These are phyloP conservation scores for Orientallactaga bullata DNA, from an alignment of 2,113 vertebrate genomes.

Conservation along the genomic window DNA sequence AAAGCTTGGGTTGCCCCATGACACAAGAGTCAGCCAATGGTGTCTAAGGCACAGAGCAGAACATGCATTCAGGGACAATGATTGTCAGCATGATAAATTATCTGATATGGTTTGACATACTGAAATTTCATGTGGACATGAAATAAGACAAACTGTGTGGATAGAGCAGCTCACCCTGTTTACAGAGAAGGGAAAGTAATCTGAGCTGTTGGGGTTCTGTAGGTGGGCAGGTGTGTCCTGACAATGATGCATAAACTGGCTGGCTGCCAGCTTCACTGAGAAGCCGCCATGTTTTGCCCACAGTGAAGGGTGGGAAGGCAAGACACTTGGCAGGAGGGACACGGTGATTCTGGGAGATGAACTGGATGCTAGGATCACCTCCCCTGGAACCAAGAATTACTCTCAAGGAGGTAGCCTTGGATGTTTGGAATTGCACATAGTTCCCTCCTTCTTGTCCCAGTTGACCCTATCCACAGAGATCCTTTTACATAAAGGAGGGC, in stretches of 20 bases:
- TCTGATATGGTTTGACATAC: neutral
- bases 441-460: neutral
- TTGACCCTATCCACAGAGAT: neutral
- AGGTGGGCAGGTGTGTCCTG: neutral
- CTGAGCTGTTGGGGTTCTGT: neutral
- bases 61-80: fast-evolving
- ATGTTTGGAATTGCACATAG: neutral
- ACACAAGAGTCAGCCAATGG: neutral
- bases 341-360: neutral
- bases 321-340: neutral
- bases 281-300: neutral
- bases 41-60: neutral
- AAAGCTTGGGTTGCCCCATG: neutral
- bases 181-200: neutral
- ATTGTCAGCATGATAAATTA: fast-evolving
- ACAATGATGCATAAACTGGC: neutral
- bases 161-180: neutral
- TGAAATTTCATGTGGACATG: neutral
- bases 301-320: fast-evolving
- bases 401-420: neutral
- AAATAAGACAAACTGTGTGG: too few species aligned
- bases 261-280: neutral
- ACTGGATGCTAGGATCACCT: neutral
- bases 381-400: too few species aligned
- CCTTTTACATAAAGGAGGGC: neutral